Evolutionary conservation across 2,888 invertebrate species (phyloP).

Genomic region (Glomeris marginata): DNA sequence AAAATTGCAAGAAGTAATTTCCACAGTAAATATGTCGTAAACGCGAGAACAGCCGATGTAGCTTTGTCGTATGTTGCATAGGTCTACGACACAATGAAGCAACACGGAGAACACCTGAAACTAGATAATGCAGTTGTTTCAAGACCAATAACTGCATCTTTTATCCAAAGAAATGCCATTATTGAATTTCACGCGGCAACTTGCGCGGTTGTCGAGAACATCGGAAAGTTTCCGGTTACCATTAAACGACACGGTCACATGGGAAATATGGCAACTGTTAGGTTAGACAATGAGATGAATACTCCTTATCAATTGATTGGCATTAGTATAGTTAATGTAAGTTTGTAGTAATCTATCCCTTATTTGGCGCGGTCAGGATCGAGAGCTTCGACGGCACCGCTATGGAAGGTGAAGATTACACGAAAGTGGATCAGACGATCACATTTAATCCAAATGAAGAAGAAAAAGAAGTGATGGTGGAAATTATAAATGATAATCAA

Average conservation of each 20-base stretch:
- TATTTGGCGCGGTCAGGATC: slow-evolving; percentile 27
- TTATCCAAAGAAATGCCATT: slow-evolving; percentile 29
- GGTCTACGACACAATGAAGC: slow-evolving; percentile 33
- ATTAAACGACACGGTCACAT: slow-evolving; percentile 36
- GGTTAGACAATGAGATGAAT: slow-evolving; percentile 24
- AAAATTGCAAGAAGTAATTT: slow-evolving; percentile 34
- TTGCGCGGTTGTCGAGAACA: slow-evolving; percentile 38
- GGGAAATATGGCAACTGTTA: slow-evolving; percentile 32
- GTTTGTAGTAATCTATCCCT: neutral
- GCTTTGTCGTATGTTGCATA: slow-evolving; percentile 15
- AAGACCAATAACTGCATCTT: slow-evolving; percentile 13
- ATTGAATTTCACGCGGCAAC: slow-evolving; percentile 40
- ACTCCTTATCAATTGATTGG: neutral
- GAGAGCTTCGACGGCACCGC: slow-evolving; percentile 44
- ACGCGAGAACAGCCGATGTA: neutral
- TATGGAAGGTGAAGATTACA: slow-evolving; percentile 38
- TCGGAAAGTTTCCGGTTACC: slow-evolving; percentile 33
- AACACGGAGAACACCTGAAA: slow-evolving; percentile 25
- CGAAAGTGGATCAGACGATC: slow-evolving; percentile 35
- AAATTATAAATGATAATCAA: slow-evolving; percentile 40
- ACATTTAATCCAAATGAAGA: slow-evolving; percentile 37
- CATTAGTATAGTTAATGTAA: neutral
- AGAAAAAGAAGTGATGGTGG: slow-evolving; percentile 33
- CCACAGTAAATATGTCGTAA: too few species aligned
- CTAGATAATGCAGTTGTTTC: slow-evolving; percentile 2